These are phyloP conservation scores for Heliconius hortense DNA, from an alignment of 2,888 invertebrate genomes.

Conservation along the genomic window DNA sequence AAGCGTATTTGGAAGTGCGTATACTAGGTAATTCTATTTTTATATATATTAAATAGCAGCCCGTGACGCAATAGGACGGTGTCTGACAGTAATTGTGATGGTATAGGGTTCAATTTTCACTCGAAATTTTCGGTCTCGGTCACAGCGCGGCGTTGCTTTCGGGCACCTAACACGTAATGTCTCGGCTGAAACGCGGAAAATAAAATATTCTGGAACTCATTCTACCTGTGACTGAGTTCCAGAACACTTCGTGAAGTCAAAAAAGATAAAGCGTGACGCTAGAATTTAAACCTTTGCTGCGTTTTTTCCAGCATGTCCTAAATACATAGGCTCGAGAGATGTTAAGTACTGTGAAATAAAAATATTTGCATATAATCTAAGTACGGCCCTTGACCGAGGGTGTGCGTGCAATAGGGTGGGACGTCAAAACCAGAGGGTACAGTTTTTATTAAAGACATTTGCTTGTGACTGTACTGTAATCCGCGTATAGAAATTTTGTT, in stretches of 20 bases:
- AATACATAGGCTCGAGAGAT: neutral
- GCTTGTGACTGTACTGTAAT: constrained; percentile 28
- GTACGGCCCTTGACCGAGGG: constrained; percentile 49
- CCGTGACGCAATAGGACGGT: neutral
- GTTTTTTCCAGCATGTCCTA: neutral
- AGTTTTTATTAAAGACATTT: constrained; percentile 39
- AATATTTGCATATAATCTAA: constrained; percentile 16
- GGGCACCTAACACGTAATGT: too few species aligned
- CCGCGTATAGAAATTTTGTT: constrained; percentile 18
- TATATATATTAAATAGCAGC: too few species aligned
- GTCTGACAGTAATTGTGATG: neutral
- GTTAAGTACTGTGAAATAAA: neutral
- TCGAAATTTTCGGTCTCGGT: too few species aligned
- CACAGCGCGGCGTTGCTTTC: too few species aligned
- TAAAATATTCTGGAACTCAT: too few species aligned
- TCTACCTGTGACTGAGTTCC: too few species aligned
- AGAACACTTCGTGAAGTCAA: neutral
- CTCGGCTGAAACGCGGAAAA: neutral
- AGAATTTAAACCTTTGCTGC: neutral
- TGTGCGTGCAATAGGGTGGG: constrained; percentile 62
- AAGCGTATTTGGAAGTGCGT: too few species aligned
- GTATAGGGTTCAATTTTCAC: neutral
- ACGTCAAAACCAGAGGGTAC: constrained; percentile 47
- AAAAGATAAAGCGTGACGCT: neutral
- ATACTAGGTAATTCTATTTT: too few species aligned